Conservation (phyloP, 2,888 invertebrate genomes). For the Anoplius nigerrimus region DNA sequence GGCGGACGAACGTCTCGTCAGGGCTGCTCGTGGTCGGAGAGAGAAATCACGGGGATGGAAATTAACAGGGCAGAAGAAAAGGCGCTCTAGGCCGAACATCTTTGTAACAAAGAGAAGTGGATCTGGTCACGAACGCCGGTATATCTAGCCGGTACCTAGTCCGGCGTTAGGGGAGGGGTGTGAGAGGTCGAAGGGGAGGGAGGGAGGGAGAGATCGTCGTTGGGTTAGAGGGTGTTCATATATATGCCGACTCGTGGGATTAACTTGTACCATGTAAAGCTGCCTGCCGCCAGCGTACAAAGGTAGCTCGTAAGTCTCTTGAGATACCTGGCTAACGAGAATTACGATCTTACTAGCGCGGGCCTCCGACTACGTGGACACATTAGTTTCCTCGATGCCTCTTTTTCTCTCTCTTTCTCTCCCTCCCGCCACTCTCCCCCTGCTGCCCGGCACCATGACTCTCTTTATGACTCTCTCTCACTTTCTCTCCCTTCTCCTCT, state of each 20-base stretch:
- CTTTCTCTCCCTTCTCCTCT: conserved; percentile 58
- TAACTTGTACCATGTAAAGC: conserved; percentile 70
- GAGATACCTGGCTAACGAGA: conserved; percentile 69
- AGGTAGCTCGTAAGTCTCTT: conserved; percentile 67
- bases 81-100: too few species aligned
- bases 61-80: too few species aligned
- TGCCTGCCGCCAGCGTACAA: conserved; percentile 64
- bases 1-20: too few species aligned
- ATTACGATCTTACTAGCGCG: conserved; percentile 69
- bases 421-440: conserved; percentile 10
- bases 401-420: neutral
- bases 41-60: too few species aligned
- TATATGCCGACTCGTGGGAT: conserved; percentile 63
- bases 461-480: conserved; percentile 32
- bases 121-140: conserved; percentile 18
- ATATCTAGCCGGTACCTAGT: conserved; percentile 28
- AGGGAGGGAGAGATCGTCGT: conserved; percentile 28
- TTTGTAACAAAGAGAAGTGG: neutral
- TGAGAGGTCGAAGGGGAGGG: conserved; percentile 22
- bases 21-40: too few species aligned
- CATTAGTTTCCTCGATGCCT: conserved; percentile 49
- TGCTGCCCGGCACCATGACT: too few species aligned
- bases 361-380: conserved; percentile 47
- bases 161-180: neutral
- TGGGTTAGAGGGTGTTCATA: conserved; percentile 52